Conservation (phyloP, 1,140 invertebrate species). For the Hyles euphorbiae region DNA sequence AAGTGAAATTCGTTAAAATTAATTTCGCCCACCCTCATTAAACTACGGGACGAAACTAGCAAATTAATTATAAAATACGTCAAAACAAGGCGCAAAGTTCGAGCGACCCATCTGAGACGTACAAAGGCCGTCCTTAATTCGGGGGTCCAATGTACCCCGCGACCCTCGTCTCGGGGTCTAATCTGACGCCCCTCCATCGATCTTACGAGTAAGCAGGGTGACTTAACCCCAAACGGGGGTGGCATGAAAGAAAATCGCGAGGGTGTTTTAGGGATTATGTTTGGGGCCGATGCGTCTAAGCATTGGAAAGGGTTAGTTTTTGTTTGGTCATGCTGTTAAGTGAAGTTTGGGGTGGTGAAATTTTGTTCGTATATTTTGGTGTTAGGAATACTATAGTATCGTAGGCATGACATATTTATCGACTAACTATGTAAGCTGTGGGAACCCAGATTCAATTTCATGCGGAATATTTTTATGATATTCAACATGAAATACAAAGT, state of each 20-base stretch:
- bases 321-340: constrained; percentile 44
- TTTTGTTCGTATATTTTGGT: too few relatives aligned
- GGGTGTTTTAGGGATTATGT: constrained; percentile 41
- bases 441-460: too few relatives aligned
- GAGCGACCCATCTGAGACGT: constrained; percentile 59
- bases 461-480: too few relatives aligned
- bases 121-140: constrained; percentile 65
- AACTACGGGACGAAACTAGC: constrained; percentile 68
- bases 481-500: too few relatives aligned
- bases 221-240: constrained; percentile 54
- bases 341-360: too few relatives aligned
- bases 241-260: constrained; percentile 62
- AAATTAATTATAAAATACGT: constrained; percentile 74
- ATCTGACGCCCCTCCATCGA: constrained; percentile 63
- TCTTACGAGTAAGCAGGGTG: constrained; percentile 61
- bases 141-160: constrained; percentile 31
- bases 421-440: too few relatives aligned
- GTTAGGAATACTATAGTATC: too few relatives aligned
- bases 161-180: constrained; percentile 60
- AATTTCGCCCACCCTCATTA: constrained; percentile 57
- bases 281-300: constrained; percentile 20
- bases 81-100: constrained; percentile 66
- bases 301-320: constrained; percentile 52
- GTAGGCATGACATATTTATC: too few relatives aligned
- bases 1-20: constrained; percentile 50